Conservation (phyloP, 2,888 invertebrate species). For the Amphiduros pacificus region DNA sequence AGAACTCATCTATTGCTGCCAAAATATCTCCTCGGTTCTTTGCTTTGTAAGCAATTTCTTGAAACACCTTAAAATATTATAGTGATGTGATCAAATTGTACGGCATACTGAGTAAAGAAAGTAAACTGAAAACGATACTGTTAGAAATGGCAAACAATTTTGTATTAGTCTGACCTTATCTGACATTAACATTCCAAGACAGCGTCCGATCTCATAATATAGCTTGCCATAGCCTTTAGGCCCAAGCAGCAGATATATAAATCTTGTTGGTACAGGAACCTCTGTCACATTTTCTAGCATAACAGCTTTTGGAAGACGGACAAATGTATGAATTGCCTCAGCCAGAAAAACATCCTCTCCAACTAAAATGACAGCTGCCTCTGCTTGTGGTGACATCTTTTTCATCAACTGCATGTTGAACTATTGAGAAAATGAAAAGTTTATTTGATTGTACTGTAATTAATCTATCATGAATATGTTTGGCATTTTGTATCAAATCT, state of each 20-base stretch:
- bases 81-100: neutral
- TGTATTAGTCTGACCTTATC: conserved; percentile 85
- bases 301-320: conserved; percentile 82
- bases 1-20: conserved; percentile 91
- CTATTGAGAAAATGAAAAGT: conserved; percentile 17
- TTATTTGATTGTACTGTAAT: too few species aligned
- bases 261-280: conserved; percentile 85
- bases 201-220: conserved; percentile 94
- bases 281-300: conserved; percentile 95
- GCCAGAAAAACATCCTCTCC: conserved; percentile 96
- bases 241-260: conserved; percentile 61
- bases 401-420: conserved; percentile 59
- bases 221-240: conserved; percentile 36
- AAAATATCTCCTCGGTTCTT: conserved; percentile 75
- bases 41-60: conserved; percentile 37
- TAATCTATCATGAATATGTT: too few species aligned
- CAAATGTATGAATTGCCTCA: conserved; percentile 89
- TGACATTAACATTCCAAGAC: conserved; percentile 96
- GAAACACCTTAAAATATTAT: conserved; percentile 37
- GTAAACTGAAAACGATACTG: too few species aligned
- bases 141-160: too few species aligned
- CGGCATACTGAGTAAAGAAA: too few species aligned
- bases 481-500: too few species aligned
- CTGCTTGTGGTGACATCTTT: conserved; percentile 94
- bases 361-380: conserved; percentile 95